Evolutionary conservation across 1,140 invertebrate species (phyloP).

Genomic region (Centruroides sculpturatus): DNA sequence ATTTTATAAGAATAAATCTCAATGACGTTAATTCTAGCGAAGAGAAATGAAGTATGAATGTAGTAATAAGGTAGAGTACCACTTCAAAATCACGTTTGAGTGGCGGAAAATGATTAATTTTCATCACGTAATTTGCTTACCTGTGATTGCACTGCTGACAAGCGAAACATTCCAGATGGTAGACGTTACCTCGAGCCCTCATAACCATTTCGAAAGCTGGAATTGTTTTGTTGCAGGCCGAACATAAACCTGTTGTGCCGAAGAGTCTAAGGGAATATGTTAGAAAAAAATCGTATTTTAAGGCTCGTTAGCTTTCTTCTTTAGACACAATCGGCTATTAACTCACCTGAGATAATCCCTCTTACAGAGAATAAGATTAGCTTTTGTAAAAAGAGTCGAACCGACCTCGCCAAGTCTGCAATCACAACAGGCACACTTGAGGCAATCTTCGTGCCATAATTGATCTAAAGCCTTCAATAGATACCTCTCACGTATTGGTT

Average conservation of each 20-base stretch:
- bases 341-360: conserved; percentile 79
- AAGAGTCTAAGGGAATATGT: conserved; percentile 50
- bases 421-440: conserved; percentile 86
- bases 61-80: too few relatives aligned
- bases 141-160: conserved; percentile 93
- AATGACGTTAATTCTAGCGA: not conserved
- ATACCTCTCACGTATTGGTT: conserved; percentile 34
- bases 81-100: too few relatives aligned
- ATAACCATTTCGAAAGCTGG: conserved; percentile 96
- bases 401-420: conserved; percentile 82
- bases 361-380: conserved; percentile 84
- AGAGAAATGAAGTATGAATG: too few relatives aligned
- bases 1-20: conserved; percentile 19
- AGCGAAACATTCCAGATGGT: conserved; percentile 90
- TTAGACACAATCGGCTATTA: too few relatives aligned
- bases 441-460: conserved; percentile 88
- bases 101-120: too few relatives aligned
- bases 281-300: not conserved
- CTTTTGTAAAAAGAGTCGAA: conserved; percentile 78
- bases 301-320: too few relatives aligned
- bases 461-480: conserved; percentile 53
- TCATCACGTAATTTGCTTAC: conserved; percentile 35
- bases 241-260: conserved; percentile 79
- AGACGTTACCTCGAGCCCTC: conserved; percentile 84
- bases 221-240: conserved; percentile 84